These are phyloP conservation scores for Gopherus flavomarginatus DNA, from an alignment of 2,113 vertebrate genomes.

Conservation along the genomic window DNA sequence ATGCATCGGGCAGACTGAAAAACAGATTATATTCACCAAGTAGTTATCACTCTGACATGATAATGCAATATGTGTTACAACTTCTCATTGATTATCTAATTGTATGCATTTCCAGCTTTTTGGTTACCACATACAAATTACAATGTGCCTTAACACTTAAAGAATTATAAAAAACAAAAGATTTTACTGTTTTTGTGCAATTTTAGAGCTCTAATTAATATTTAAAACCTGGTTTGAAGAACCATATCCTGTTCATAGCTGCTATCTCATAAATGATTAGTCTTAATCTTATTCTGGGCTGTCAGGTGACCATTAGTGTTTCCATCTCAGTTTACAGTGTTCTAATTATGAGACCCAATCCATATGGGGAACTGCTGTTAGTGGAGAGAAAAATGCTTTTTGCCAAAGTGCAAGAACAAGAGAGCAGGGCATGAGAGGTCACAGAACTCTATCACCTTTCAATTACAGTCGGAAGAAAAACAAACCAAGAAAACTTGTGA, in stretches of 20 bases:
- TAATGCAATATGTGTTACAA: conserved; percentile 2
- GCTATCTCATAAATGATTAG: neutral
- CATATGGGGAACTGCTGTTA: conserved; percentile 31
- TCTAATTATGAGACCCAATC: conserved; percentile 29
- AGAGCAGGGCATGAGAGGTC: conserved; percentile 8
- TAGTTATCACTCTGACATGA: conserved; percentile 2
- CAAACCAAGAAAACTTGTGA: conserved; percentile 27
- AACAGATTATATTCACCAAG: neutral
- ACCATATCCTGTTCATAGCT: neutral
- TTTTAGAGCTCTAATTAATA: conserved; percentile 46
- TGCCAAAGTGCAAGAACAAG: conserved; percentile 8
- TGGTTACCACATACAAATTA: conserved; percentile 31
- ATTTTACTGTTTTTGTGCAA: neutral
- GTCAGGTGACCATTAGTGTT: conserved; percentile 23
- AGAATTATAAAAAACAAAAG: conserved; percentile 39
- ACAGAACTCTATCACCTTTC: conserved; percentile 57
- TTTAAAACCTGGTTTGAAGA: neutral
- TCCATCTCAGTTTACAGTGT: neutral
- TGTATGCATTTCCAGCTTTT: conserved; percentile 11
- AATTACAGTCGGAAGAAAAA: conserved; percentile 35
- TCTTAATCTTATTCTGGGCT: conserved; percentile 43
- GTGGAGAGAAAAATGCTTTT: conserved; percentile 41
- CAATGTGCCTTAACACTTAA: neutral
- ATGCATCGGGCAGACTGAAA: neutral
- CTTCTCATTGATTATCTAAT: conserved; percentile 25